Evolutionary conservation across 2,888 invertebrate genomes (phyloP).

Genomic region (Lochmaea crataegi): DNA sequence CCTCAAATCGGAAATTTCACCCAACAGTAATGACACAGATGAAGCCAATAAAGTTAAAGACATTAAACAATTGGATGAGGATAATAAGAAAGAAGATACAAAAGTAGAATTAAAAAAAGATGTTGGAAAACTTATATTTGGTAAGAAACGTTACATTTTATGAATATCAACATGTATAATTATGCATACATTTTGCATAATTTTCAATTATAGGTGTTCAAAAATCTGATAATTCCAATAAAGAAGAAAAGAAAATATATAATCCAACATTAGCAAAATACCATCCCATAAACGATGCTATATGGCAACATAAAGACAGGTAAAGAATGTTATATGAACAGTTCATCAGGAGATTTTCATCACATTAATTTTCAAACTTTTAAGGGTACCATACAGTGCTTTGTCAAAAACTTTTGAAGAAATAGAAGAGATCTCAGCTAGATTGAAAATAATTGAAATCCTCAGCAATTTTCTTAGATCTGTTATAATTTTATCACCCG

Average conservation of each 20-base stretch:
- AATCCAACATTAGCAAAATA: constrained; percentile 80
- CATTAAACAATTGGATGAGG: constrained; percentile 5
- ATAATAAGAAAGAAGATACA: constrained; percentile 15
- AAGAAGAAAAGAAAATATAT: constrained; percentile 64
- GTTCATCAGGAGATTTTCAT: background rate
- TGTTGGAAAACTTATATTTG: constrained; percentile 3
- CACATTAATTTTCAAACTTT: constrained; percentile 47
- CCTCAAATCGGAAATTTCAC: constrained; percentile 7
- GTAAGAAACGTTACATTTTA: constrained; percentile 4
- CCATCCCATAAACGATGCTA: constrained; percentile 85
- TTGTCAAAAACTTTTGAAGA: constrained; percentile 89
- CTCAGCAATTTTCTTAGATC: constrained; percentile 93
- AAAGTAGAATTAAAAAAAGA: constrained; percentile 5
- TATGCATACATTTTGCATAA: constrained; percentile 62
- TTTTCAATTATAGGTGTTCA: constrained; percentile 31
- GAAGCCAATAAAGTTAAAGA: constrained; percentile 1
- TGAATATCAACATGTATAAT: too few species aligned
- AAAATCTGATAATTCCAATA: constrained; percentile 27
- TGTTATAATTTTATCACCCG: constrained; percentile 86
- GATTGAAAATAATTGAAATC: constrained; percentile 92
- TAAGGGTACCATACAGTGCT: constrained; percentile 92
- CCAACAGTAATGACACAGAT: constrained; percentile 10
- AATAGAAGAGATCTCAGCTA: constrained; percentile 86
- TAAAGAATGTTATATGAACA: constrained; percentile 55
- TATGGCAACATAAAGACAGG: constrained; percentile 81